Evolutionary conservation across 2,888 invertebrate species (phyloP).

Genomic region (Xanthorhoe designata): DNA sequence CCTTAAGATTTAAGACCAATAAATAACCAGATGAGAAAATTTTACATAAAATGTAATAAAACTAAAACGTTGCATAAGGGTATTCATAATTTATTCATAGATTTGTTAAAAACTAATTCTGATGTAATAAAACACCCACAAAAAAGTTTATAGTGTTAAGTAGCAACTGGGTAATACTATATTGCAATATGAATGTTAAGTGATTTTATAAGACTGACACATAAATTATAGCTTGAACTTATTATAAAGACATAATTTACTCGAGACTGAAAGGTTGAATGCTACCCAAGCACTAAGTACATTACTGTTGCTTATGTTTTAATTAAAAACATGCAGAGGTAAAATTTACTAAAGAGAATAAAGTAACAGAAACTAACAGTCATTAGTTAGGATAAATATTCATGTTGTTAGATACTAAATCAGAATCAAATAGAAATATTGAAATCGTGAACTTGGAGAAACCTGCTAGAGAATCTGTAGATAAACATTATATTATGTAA

Average conservation of each 20-base stretch:
- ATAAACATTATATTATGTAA: no score
- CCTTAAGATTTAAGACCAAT: conserved; percentile 27
- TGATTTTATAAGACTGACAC: conserved; percentile 24
- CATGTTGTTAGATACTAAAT: background rate
- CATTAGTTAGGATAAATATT: background rate
- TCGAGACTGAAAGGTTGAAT: conserved; percentile 9
- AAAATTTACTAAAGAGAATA: background rate
- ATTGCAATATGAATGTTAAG: conserved; percentile 29
- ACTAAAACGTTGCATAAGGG: conserved; percentile 35
- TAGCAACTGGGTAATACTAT: conserved; percentile 30
- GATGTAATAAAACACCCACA: conserved; percentile 36
- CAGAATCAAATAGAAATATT: background rate
- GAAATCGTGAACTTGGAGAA: background rate
- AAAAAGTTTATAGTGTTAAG: conserved; percentile 24
- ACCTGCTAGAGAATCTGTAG: no score
- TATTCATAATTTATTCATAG: conserved; percentile 31
- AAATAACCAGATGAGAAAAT: conserved; percentile 31
- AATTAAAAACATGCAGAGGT: background rate
- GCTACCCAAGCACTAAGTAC: conserved; percentile 1
- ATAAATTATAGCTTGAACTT: conserved; percentile 24
- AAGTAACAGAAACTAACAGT: no score
- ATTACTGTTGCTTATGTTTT: background rate
- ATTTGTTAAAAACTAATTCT: conserved; percentile 30
- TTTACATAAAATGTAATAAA: conserved; percentile 36
- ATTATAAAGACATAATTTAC: conserved; percentile 26